A percentile compares a stretch with the other conserved stretches of the same genome.
Evolutionary conservation across 2,797 vertebrate species (phyloP).

Genomic region (Coilia nasus): DNA sequence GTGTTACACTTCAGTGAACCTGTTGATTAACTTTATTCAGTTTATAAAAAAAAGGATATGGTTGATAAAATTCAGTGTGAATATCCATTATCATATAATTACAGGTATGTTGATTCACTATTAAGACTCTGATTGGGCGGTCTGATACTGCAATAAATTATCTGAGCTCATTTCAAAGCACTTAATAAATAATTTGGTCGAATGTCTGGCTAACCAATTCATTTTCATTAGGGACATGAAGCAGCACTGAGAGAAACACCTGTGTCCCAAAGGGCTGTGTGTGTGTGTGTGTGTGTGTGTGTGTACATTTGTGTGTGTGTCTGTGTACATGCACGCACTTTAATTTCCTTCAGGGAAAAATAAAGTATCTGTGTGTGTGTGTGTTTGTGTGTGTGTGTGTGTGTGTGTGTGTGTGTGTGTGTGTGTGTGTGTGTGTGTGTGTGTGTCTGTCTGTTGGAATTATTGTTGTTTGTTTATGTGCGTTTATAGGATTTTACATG

Average conservation of each 20-base stretch:
- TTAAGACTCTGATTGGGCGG: conserved; percentile 62
- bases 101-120: conserved; percentile 65
- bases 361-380: conserved; percentile 28
- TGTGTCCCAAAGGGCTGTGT: conserved; percentile 60
- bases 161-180: conserved; percentile 63
- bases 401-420: neutral
- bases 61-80: conserved; percentile 55
- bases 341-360: no score
- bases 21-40: neutral
- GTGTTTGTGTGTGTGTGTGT: no score
- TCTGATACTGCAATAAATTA: conserved; percentile 73
- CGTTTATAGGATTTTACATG: neutral
- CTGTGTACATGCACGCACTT: conserved; percentile 12
- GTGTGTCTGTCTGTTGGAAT: neutral
- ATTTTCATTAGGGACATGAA: conserved; percentile 74
- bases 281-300: conserved; percentile 27
- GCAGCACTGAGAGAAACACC: conserved; percentile 65
- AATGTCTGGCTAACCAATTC: conserved; percentile 74
- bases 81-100: conserved; percentile 65
- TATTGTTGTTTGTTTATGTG: neutral
- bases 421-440: neutral
- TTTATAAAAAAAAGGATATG: conserved; percentile 45
- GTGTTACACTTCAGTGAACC: neutral
- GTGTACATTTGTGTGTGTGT: conserved; percentile 18
- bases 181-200: conserved; percentile 75